Base-by-base conservation (phyloP, 2,113 vertebrate genomes). In the Oncorhynchus keta region DNA sequence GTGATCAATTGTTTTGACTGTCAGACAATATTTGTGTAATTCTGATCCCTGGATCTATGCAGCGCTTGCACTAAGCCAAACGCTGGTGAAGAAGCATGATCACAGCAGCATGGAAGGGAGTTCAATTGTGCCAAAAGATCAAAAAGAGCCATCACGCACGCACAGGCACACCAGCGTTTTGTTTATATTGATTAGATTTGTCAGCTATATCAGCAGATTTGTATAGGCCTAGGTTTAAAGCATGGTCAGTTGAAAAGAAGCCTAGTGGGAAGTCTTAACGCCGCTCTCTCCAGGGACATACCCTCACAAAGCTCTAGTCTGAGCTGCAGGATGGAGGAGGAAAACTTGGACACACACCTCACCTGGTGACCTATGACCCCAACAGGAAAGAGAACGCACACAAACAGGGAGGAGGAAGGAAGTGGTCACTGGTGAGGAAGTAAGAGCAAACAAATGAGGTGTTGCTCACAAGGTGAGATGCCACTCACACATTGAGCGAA, bases 291-390 rank as follows among this genome's bases (percentile, higher is more conserved):
- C 84, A 85, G 77, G 87, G 71, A 85, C 70, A 6, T 78, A 72
- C 12, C 75, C 75, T 81, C 64, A 88, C 73, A 87, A 76, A 75
- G 73, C 55, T 84, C 71, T 83, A 72, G 74, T 73, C 57, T 64
- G 78, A 84, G 78, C 65, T 74, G 74, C 62, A 79, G 83, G 32
- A 67, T 2, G 39, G 39, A 39, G 39, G 39, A 45, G 9, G 39
- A 45, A 45, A 45, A 45, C 39, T 45, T 68, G 81, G 74, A 81
- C 76, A 77, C 65, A 83, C 75, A 86, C 67, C 70, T 79, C 74
- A 75, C 76, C 72, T 82, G 85, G 79, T 86, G 85, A 87, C 84
- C 85, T 88, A 86, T 78, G 84, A 79, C 75, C 70, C 76, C 79
- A 83, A 89, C 81, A 85, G 77, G 80, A 87, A 84, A 81, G 75